Percentiles rank a stretch among this genome's conserved stretches.
These are phyloP conservation scores for Calameuta idolon DNA, from an alignment of 2,888 invertebrate genomes.

Conservation along the genomic window DNA sequence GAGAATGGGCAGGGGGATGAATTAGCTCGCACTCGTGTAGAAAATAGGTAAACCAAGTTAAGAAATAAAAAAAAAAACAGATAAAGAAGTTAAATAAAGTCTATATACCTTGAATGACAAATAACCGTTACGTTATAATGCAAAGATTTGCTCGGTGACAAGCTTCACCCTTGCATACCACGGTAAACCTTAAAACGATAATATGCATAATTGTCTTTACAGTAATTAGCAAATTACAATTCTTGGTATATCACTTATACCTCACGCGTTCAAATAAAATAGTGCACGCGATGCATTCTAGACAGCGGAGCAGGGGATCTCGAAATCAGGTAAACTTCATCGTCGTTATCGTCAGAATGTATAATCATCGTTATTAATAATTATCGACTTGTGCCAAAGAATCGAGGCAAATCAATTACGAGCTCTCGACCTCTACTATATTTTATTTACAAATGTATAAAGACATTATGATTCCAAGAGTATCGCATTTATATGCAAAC, in stretches of 20 bases:
- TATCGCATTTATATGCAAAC: not conserved
- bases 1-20: not conserved
- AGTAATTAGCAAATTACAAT: not conserved
- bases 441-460: constrained; percentile 27
- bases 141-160: not conserved
- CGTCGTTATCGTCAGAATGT: constrained; percentile 1
- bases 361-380: not conserved
- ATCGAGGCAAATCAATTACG: constrained; percentile 17
- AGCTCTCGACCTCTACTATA: not conserved
- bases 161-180: not conserved
- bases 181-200: not conserved
- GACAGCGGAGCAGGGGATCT: constrained; percentile 26
- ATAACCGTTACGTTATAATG: not conserved
- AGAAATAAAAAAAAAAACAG: not conserved
- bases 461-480: constrained; percentile 12
- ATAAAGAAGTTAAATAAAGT: not conserved
- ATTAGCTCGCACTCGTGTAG: not conserved
- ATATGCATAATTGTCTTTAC: not conserved
- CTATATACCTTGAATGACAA: not conserved
- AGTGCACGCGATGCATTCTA: constrained; percentile 28
- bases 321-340: constrained; percentile 27
- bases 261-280: constrained; percentile 23
- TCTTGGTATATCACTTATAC: not conserved
- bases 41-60: not conserved
- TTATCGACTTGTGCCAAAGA: not conserved